Evolutionary conservation across 2,113 vertebrate genomes (phyloP).

Genomic region (Spea bombifrons): DNA sequence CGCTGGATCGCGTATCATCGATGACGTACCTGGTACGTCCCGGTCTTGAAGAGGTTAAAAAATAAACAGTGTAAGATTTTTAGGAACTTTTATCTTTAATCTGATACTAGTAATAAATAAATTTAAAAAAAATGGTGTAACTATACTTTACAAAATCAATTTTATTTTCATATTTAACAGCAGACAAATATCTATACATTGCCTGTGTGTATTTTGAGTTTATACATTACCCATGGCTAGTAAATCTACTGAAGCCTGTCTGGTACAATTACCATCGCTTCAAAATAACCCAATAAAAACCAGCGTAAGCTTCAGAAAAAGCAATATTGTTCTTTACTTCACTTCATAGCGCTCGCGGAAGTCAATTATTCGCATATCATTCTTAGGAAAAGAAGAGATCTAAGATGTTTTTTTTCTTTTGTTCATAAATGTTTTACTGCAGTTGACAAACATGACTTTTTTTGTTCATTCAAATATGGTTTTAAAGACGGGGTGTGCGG

Average conservation of each 20-base stretch:
- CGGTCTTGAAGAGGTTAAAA: too few relatives aligned
- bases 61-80: too few relatives aligned
- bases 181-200: not conserved
- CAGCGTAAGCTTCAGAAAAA: not conserved
- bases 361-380: constrained; percentile 13
- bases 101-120: too few relatives aligned
- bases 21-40: too few relatives aligned
- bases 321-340: not conserved
- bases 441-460: not conserved
- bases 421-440: not conserved
- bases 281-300: not conserved
- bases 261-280: not conserved
- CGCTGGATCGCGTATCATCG: too few relatives aligned
- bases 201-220: not conserved
- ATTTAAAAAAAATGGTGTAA: too few relatives aligned
- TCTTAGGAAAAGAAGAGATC: not conserved
- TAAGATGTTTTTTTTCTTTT: not conserved
- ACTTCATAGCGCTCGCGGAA: not conserved
- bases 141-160: too few relatives aligned
- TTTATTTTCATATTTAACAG: not conserved
- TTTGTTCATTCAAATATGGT: not conserved
- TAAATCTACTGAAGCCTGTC: not conserved
- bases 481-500: too few relatives aligned
- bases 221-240: not conserved
- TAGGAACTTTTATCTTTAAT: too few relatives aligned